A percentile compares a stretch with the other conserved stretches of the same genome.
These are phyloP conservation scores for Harpalus rubripes DNA, from an alignment of 2,888 invertebrate genomes.

Conservation along the genomic window DNA sequence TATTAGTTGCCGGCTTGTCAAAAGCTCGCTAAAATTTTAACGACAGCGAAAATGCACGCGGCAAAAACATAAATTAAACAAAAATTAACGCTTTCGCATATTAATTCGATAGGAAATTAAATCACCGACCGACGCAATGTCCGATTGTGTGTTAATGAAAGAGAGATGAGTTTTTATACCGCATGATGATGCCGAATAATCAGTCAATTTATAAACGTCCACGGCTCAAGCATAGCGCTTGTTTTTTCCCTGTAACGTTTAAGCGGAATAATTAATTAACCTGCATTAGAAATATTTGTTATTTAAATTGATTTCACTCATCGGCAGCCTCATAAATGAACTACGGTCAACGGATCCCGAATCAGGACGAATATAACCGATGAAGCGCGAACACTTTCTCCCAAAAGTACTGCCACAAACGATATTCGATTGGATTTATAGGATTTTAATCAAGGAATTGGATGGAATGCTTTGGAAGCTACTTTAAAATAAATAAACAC, in stretches of 20 bases:
- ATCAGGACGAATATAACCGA: neutral
- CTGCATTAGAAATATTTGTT: conserved; percentile 65
- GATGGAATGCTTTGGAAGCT: neutral
- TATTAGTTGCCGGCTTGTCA: conserved; percentile 55
- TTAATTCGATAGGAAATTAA: conserved; percentile 67
- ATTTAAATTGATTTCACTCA: conserved; percentile 63
- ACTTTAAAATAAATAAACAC: conserved; percentile 30
- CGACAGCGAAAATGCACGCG: conserved; percentile 51
- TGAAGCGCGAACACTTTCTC: conserved; percentile 17
- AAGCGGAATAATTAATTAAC: conserved; percentile 65
- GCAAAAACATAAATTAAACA: conserved; percentile 67
- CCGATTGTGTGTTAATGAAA: conserved; percentile 67
- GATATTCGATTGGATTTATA: conserved; percentile 13
- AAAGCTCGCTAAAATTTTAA: conserved; percentile 63
- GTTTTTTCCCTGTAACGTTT: conserved; percentile 59
- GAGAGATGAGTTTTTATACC: conserved; percentile 57
- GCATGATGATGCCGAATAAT: conserved; percentile 62
- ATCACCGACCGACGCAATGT: conserved; percentile 63
- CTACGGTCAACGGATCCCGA: conserved; percentile 46
- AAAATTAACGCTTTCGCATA: conserved; percentile 66
- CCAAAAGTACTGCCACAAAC: neutral
- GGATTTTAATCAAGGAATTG: conserved; percentile 26
- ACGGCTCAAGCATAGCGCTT: conserved; percentile 52
- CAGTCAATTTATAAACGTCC: conserved; percentile 67
- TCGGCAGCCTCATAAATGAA: conserved; percentile 53